Evolutionary conservation across 2,113 vertebrate species (phyloP), one percentile per base, ranked within the genome.

Genomic region (Mionectes macconnelli): DNA sequence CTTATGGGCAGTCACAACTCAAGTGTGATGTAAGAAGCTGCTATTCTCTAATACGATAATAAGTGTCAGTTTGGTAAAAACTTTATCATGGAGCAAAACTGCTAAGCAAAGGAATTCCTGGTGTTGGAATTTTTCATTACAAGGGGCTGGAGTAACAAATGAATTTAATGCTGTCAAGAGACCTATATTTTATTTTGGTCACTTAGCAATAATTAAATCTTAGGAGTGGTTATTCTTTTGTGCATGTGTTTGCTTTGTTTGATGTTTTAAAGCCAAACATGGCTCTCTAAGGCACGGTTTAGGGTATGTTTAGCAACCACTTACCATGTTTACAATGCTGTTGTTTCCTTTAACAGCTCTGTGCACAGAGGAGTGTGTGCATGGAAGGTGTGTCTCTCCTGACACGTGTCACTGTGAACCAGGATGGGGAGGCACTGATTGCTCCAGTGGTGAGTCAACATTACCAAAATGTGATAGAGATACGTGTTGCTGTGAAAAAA

Each of bases 351-450:
- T 31, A n/a, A 72, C 97, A 99, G 99, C 99, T 31, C 98, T 99
- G 89, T 99, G 99, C 96, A 99, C 99, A 1, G 99, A 99, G 96
- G 99, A 99, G 92, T 99, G 99, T 77, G 98, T 99, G 79, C 99
- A 99, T 0, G 99, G 99, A 49, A 98, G 98, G 56, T 99, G 99
- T 9, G 98, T 99, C 76, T 99, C 99, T 90, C 99, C 99, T 2
- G 99, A 99, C 95, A 99, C 99, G 31, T 99, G 99, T 97, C 99
- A 99, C 93, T 99, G 99, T 49, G 99, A 99, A 94, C 99, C 99
- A 1, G 99, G 99, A 84, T 99, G 99, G 99, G 99, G 99, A 91
- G 99, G 99, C 25, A 98, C 98, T 14, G 99, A 99, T 95, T 99
- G 99, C 97, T 99, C 99, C n/a, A 99, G 99, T 89, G 99, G 99